Evolutionary conservation across 2,113 vertebrate species (phyloP), one percentile per base, ranked within the genome.

Genomic region (Cyphotilapia sp.): DNA sequence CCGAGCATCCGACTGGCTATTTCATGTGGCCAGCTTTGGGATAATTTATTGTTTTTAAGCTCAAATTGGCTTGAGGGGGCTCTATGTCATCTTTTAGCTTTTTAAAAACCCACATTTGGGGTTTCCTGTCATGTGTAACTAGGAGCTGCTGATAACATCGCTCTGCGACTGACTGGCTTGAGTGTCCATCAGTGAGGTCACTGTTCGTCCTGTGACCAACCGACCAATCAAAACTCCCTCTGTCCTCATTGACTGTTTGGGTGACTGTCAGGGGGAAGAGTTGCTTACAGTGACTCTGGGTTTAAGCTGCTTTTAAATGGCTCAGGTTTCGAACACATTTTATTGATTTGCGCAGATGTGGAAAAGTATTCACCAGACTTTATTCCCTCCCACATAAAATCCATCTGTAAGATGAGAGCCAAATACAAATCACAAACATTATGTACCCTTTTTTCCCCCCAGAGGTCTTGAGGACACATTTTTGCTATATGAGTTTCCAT

Each of bases 351-450:
- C 4, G 1, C 14, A 49, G 24, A 47, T 13, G 45, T 51, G 17
- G 74, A 51, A 78, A 78, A 78, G 45, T 49, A 31, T 4, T 76
- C 42, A 78, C 27, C 71, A 78, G 45, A 51, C 19, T 51, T 78
- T 49, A 78, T 31, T 29, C 74, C 27, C 16, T 31, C 17, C 16
- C 74, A 2, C 71, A 49, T 31, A 78, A 8, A 78, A 33, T 51
- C 45, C 17, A 31, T 33, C 3, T 0, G 27, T 8, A 78, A 78
- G 24, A 1, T n/a, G 45, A 31, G 24, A 51, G 27, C 8, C 45
- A 33, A 78, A 51, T 51, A 33, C 27, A 51, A 51, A 2, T 78
- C 74, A 5, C 27, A 78, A 78, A 31, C 27, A 78, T 78, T 31
- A 31, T 78, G 45, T 31, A 10, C 74, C 6, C 16, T 38, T 66